Evolutionary conservation across 2,888 invertebrate genomes (phyloP).

Genomic region (Callosobruchus maculatus): DNA sequence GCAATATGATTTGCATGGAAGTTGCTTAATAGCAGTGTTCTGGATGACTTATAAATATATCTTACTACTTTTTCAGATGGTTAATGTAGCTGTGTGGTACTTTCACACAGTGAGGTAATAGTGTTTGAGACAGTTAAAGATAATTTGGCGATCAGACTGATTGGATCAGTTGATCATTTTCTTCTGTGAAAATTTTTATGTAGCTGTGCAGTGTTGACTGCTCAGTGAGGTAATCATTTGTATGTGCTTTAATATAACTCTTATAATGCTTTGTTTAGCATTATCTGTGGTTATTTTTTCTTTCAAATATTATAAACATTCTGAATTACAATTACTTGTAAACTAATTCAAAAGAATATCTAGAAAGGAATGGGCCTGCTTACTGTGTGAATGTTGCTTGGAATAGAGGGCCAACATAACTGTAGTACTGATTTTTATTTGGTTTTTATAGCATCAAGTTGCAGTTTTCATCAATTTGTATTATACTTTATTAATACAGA

Average conservation of each 20-base stretch:
- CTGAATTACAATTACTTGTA: not conserved
- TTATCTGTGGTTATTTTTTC: not conserved
- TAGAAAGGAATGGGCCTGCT: constrained; percentile 5
- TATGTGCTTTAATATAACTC: no score
- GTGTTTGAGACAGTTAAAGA: not conserved
- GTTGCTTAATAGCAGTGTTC: not conserved
- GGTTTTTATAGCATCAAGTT: constrained; percentile 6
- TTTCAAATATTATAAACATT: not conserved
- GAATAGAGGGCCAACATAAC: constrained; percentile 28
- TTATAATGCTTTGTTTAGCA: not conserved
- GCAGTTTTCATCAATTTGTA: constrained; percentile 9
- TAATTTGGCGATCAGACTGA: no score
- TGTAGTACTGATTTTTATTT: constrained; percentile 6
- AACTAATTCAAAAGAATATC: not conserved
- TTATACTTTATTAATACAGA: constrained; percentile 22
- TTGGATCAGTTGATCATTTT: no score
- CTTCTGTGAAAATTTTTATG: not conserved
- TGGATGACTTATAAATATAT: not conserved
- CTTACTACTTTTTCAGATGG: not conserved
- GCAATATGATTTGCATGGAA: not conserved
- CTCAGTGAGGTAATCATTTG: not conserved
- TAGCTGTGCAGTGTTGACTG: not conserved
- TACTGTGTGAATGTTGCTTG: constrained; percentile 6
- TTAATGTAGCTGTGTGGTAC: constrained; percentile 12
- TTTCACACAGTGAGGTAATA: constrained; percentile 14